Percentiles rank a stretch among this genome's conserved stretches.
Conservation (phyloP, 2,888 invertebrate genomes). For the Nymphalis urticae region DNA sequence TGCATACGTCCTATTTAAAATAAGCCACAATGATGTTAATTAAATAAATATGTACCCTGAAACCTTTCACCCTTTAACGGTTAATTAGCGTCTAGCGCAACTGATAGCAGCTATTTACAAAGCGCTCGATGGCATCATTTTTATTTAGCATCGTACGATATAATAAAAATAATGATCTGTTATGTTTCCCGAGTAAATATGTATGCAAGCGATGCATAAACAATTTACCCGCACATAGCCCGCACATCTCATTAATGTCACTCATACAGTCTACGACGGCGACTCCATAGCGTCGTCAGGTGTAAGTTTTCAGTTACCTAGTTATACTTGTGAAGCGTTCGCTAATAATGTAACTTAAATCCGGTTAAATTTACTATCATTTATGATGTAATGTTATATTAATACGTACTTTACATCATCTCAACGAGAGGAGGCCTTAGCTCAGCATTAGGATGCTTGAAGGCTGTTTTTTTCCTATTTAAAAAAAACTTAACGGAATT, state of each 20-base stretch:
- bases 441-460: constrained; percentile 1
- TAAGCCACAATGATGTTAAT: constrained; percentile 1
- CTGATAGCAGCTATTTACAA: constrained; percentile 25
- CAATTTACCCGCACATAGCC: constrained; percentile 52
- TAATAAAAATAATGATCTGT: constrained; percentile 30
- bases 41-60: neutral
- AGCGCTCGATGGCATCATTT: constrained; percentile 30
- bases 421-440: no score
- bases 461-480: neutral
- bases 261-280: constrained; percentile 43
- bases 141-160: constrained; percentile 17
- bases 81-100: constrained; percentile 20
- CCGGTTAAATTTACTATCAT: constrained; percentile 48
- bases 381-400: constrained; percentile 24
- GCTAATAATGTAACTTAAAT: constrained; percentile 47
- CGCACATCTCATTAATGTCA: constrained; percentile 59
- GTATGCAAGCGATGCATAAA: constrained; percentile 56
- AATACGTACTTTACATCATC: no score
- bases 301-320: constrained; percentile 41
- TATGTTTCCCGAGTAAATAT: constrained; percentile 33
- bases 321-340: constrained; percentile 24
- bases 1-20: neutral
- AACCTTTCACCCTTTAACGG: constrained; percentile 10
- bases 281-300: constrained; percentile 35
- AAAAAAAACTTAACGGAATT: no score